Evolutionary conservation across 1,140 invertebrate species (phyloP), one percentile per base, ranked within the genome.

Genomic region (Diachasma alloeum): DNA sequence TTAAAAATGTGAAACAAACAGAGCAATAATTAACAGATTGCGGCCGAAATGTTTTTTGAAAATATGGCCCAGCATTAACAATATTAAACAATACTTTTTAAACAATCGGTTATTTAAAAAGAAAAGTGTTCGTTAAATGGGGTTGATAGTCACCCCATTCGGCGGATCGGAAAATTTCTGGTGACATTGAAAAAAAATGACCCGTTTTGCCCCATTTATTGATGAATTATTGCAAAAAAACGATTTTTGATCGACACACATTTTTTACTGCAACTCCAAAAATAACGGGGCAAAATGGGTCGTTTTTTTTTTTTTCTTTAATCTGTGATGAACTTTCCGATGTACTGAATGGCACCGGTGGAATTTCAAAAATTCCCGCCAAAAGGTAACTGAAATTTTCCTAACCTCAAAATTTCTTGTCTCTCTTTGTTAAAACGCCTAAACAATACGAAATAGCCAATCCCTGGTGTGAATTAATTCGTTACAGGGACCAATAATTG

Each of bases 1-100:
- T 84, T 86, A 78, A 75, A 86, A 69, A 69, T 37, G 17, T 68
- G 24, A 72, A 67, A 72, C 39, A 75, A 46, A 71, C 26, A 70
- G n/a, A 75, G 44, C 59, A 75, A 75, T 48, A 75, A 46, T 42
- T 44, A 72, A 73, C 39, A 42, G 24, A 46, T 67, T 46, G 31
- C 15, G 72, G 36, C 19, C 46, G 31, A 13, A 17, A 15, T 13
- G n/a, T 68, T 10, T 37, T n/a, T 37, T 37, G 31, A n/a, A 74
- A 74, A 74, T 66, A 74, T 39, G 46, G 44, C 70, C 44, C 56
- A 22, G 24, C 17, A 36, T 56, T 37, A 53, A 72, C 48, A 56
- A 19, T 53, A 72, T 72, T 26, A 39, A 72, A 56, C 5, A 59
- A 72, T 56, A 72, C 15, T 17, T 48, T n/a, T 31, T 8, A 37